phyloP scores from a whole-genome alignment of 2,888 invertebrate genomes.

The Portevinia maculata region DNA sequence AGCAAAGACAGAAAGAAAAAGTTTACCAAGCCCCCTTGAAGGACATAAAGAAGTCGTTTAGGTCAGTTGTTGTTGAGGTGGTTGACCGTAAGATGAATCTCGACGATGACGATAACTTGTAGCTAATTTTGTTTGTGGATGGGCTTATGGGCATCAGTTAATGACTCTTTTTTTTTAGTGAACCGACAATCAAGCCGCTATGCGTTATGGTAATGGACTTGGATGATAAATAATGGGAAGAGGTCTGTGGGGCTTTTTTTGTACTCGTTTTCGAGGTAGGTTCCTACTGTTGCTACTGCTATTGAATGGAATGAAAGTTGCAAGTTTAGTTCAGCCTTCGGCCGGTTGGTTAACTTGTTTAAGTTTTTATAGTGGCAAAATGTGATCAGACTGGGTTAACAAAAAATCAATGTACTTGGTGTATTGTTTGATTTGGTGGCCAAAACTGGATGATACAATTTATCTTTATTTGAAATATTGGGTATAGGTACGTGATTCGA shows the following conservation, averaged over 20 bases:
- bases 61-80: conserved; percentile 16
- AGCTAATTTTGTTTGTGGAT: conserved; percentile 16
- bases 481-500: too few relatives aligned
- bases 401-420: not conserved
- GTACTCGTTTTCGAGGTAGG: conserved; percentile 12
- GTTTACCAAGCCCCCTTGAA: conserved; percentile 12
- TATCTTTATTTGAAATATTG: not conserved
- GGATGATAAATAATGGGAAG: not conserved
- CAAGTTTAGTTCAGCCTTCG: conserved; percentile 6
- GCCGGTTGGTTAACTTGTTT: conserved; percentile 20
- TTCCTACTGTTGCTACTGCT: too few relatives aligned
- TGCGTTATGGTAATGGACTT: conserved; percentile 20
- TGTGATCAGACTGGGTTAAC: not conserved
- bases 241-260: not conserved
- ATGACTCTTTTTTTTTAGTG: not conserved
- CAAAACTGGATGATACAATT: not conserved
- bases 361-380: not conserved
- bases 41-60: conserved; percentile 15
- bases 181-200: conserved; percentile 12
- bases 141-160: not conserved
- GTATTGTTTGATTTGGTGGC: not conserved
- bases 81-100: conserved; percentile 35
- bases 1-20: not conserved
- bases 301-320: conserved; percentile 32
- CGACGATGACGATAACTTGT: not conserved